These are phyloP conservation scores for Oncopodura yosiiana DNA, from an alignment of 1,140 invertebrate genomes.

Conservation along the genomic window DNA sequence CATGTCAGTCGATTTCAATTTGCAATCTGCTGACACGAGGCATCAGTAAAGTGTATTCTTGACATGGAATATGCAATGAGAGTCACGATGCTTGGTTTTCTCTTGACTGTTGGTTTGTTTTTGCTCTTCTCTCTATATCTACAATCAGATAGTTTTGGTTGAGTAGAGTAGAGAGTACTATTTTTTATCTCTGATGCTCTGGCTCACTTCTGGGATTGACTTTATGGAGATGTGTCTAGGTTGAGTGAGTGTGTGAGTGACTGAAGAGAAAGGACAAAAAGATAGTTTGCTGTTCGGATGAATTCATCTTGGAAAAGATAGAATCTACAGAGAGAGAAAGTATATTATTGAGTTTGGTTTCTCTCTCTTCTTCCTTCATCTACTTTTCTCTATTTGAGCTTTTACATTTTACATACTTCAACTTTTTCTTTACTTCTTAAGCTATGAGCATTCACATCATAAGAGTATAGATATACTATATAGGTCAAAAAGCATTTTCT, in stretches of 20 bases:
- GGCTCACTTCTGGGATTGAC: not conserved
- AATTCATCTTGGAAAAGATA: slow-evolving; percentile 6
- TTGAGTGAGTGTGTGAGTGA: not conserved
- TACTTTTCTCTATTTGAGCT: too few relatives aligned
- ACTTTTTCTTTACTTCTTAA: slow-evolving; percentile 11
- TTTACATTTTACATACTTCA: too few relatives aligned
- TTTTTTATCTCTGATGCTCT: not conserved
- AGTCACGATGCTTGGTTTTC: too few relatives aligned
- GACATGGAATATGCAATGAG: too few relatives aligned
- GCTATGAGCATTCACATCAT: not conserved
- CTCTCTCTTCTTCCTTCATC: slow-evolving; percentile 19
- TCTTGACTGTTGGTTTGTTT: too few relatives aligned
- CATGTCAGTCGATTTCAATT: too few relatives aligned
- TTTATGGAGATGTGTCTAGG: not conserved
- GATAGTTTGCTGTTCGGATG: not conserved
- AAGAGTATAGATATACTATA: not conserved
- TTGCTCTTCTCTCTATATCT: not conserved
- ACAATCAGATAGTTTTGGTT: not conserved
- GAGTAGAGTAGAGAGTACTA: not conserved
- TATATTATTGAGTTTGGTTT: slow-evolving; percentile 2
- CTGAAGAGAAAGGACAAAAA: not conserved
- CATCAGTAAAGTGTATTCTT: too few relatives aligned
- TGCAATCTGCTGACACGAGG: too few relatives aligned
- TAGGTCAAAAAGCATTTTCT: too few relatives aligned
- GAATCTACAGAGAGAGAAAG: not conserved